A percentile compares a stretch with the other conserved stretches of the same genome.
Evolutionary conservation across 2,888 invertebrate genomes (phyloP).

Genomic region (Patella caerulea): DNA sequence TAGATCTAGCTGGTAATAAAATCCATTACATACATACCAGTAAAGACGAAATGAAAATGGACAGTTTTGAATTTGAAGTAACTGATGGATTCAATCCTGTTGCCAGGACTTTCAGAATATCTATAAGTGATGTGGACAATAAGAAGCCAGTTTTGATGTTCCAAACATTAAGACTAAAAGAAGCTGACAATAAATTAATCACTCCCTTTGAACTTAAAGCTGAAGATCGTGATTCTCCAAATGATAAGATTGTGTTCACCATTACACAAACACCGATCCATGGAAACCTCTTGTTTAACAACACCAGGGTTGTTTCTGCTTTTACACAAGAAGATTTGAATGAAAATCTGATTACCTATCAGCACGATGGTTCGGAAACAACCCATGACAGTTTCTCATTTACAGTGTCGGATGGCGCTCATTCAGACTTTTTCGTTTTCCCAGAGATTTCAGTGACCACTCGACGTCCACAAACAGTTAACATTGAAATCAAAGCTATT

Average conservation of each 20-base stretch:
- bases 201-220: conserved; percentile 70
- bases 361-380: conserved; percentile 71
- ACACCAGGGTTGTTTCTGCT: conserved; percentile 51
- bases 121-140: conserved; percentile 69
- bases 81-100: conserved; percentile 69
- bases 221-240: conserved; percentile 67
- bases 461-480: conserved; percentile 62
- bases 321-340: conserved; percentile 68
- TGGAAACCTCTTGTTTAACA: conserved; percentile 65
- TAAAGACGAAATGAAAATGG: conserved; percentile 68
- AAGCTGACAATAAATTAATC: conserved; percentile 66
- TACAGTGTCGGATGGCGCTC: conserved; percentile 68
- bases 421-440: conserved; percentile 67
- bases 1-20: conserved; percentile 69
- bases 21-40: conserved; percentile 69
- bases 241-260: conserved; percentile 58
- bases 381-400: conserved; percentile 66
- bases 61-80: conserved; percentile 71
- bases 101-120: conserved; percentile 67
- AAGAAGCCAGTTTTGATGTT: conserved; percentile 68
- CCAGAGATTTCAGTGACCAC: conserved; percentile 62
- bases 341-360: conserved; percentile 67
- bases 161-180: conserved; percentile 61
- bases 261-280: conserved; percentile 67
- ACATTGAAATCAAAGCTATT: conserved; percentile 66